Percentiles rank a stretch among this genome's conserved stretches.
phyloP scores from a whole-genome alignment of 2,797 vertebrate genomes.

The Gallinago solitaria region DNA sequence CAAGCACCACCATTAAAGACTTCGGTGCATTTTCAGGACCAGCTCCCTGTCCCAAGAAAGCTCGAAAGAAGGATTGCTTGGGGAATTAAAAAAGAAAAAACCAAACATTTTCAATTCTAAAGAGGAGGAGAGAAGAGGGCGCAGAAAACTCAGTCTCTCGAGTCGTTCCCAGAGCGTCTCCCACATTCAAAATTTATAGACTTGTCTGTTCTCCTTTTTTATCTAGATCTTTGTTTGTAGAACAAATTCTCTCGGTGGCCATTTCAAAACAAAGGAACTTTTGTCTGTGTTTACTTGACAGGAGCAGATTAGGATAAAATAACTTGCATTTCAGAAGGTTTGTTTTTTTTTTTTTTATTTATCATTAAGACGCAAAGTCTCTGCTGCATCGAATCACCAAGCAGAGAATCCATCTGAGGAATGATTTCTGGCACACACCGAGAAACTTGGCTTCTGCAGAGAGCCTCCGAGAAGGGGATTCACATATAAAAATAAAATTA shows the following conservation, averaged over 20 bases:
- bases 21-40: neutral
- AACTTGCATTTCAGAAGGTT: conserved; percentile 16
- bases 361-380: conserved; percentile 20
- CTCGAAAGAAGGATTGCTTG: neutral
- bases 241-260: conserved; percentile 16
- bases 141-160: neutral
- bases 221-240: conserved; percentile 17
- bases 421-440: neutral
- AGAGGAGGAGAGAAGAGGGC: neutral
- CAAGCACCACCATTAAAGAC: neutral
- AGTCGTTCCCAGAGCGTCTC: neutral
- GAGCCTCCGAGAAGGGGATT: neutral
- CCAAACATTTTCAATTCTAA: neutral
- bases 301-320: conserved; percentile 32
- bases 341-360: neutral
- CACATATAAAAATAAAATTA: conserved; percentile 7
- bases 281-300: conserved; percentile 42
- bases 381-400: neutral
- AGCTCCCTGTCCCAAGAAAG: neutral
- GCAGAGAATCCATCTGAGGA: conserved; percentile 8
- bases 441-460: neutral
- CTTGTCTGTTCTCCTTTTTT: neutral
- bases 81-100: neutral
- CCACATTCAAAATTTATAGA: neutral
- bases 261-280: conserved; percentile 37